Evolutionary conservation across 2,113 vertebrate genomes (phyloP).

Genomic region (Eubucco bourcierii): DNA sequence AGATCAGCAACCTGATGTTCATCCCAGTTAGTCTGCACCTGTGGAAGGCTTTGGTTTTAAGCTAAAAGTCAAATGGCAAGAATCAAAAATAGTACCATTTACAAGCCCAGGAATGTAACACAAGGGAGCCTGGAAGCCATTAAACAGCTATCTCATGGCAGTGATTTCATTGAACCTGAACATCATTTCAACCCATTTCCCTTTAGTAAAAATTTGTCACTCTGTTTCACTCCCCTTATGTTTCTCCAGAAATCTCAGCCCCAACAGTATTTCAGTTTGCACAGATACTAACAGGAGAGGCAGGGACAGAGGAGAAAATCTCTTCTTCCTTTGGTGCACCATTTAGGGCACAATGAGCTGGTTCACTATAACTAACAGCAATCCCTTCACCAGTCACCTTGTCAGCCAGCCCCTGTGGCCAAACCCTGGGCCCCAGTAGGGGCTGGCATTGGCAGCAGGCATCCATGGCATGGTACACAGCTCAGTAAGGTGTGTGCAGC

Average conservation of each 20-base stretch:
- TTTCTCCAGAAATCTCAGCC: not conserved
- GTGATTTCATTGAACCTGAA: not conserved
- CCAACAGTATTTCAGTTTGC: not conserved
- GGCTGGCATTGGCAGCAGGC: not conserved
- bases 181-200: not conserved
- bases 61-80: conserved; percentile 18
- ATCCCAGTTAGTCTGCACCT: not conserved
- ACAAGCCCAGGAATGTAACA: not conserved
- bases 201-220: not conserved
- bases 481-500: not conserved
- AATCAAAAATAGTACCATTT: not conserved
- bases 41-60: not conserved
- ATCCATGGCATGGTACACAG: fast-evolving
- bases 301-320: not conserved
- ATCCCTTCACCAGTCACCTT: not conserved
- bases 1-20: not conserved
- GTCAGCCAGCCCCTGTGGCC: not conserved
- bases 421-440: not conserved
- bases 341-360: not conserved
- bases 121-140: not conserved
- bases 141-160: not conserved
- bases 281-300: not conserved
- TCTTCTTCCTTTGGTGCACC: not conserved
- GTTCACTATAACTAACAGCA: not conserved
- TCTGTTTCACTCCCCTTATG: not conserved